These are phyloP conservation scores for Ctenopoma multispine DNA, from an alignment of 2,797 vertebrate species.

Conservation along the genomic window DNA sequence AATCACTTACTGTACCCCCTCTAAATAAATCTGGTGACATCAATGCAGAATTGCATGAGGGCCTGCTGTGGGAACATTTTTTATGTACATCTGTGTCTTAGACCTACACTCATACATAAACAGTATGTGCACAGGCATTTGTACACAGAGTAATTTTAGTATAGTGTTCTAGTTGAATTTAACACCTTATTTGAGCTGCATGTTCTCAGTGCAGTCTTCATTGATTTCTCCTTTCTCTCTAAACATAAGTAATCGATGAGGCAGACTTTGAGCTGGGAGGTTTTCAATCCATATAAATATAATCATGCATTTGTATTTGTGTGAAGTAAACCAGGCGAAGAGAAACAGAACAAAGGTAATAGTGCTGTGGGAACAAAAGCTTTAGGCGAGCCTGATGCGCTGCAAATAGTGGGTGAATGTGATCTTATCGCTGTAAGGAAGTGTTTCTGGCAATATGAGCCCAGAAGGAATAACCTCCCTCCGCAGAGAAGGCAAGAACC, in stretches of 20 bases:
- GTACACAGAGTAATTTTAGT: slow-evolving; percentile 31
- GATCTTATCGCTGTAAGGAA: slow-evolving; percentile 77
- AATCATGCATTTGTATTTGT: slow-evolving; percentile 79
- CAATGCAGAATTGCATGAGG: not conserved
- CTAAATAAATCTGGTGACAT: slow-evolving; percentile 11
- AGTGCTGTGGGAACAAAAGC: slow-evolving; percentile 55
- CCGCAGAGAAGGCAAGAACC: slow-evolving; percentile 56
- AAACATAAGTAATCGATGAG: slow-evolving; percentile 80
- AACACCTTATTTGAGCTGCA: slow-evolving; percentile 72
- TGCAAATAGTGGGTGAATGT: slow-evolving; percentile 73
- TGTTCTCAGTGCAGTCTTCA: slow-evolving; percentile 55
- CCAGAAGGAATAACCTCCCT: slow-evolving; percentile 65
- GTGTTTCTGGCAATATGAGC: slow-evolving; percentile 71
- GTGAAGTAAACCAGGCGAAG: slow-evolving; percentile 62
- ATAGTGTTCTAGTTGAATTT: slow-evolving; percentile 55
- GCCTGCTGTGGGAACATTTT: not conserved
- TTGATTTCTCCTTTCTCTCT: slow-evolving; percentile 72
- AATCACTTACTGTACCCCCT: not conserved
- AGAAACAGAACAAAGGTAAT: slow-evolving; percentile 65
- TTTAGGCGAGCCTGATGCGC: slow-evolving; percentile 60
- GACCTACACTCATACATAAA: not conserved
- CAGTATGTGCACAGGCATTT: not conserved
- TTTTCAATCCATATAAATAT: slow-evolving; percentile 81
- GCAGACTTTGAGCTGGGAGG: slow-evolving; percentile 62
- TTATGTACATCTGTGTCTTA: not conserved